Conservation (phyloP, 2,888 invertebrate species). For the Rotaria sp. region DNA sequence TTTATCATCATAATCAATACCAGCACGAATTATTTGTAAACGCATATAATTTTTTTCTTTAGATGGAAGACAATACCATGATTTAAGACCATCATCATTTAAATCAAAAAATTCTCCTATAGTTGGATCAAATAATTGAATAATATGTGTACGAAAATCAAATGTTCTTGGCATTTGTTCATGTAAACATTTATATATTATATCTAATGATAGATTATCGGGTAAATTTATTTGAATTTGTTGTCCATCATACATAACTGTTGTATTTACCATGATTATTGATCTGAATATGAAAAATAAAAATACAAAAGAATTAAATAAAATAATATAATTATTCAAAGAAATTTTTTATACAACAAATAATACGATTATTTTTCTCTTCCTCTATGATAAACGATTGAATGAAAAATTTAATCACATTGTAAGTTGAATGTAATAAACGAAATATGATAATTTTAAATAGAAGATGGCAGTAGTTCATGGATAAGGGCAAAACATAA, state of each 20-base stretch:
- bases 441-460: neutral
- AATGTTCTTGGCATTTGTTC: neutral
- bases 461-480: slow-evolving; percentile 8
- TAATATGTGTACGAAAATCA: neutral
- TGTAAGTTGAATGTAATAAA: neutral
- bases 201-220: slow-evolving; percentile 6
- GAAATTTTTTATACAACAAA: neutral
- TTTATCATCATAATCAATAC: neutral
- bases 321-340: neutral
- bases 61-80: neutral
- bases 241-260: neutral
- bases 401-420: neutral
- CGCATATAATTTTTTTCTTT: neutral
- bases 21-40: slow-evolving; percentile 5
- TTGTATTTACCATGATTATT: neutral
- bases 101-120: slow-evolving; percentile 22
- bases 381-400: neutral
- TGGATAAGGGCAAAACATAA: neutral
- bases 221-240: neutral
- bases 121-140: slow-evolving; percentile 24
- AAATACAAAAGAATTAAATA: neutral
- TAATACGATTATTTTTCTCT: neutral
- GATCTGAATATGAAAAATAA: neutral
- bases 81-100: neutral
- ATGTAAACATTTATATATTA: neutral